Percentiles rank a stretch among this genome's conserved stretches.
These are phyloP conservation scores for Araneus ventricosus DNA, from an alignment of 1,140 invertebrate genomes.

Conservation along the genomic window DNA sequence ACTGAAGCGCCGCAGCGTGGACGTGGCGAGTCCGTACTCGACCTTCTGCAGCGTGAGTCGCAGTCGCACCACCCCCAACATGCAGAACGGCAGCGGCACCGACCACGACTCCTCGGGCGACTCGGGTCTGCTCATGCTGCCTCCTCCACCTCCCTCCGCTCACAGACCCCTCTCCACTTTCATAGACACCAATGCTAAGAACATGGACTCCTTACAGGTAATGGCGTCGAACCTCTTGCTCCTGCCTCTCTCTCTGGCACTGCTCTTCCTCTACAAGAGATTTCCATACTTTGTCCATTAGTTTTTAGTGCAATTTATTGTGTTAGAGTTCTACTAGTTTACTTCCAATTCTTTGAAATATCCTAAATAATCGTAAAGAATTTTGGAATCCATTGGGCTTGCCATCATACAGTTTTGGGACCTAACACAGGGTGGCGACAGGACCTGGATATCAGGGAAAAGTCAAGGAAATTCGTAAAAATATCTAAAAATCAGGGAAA, in stretches of 20 bases:
- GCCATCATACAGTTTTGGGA: too few relatives aligned
- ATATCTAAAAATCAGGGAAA: too few relatives aligned
- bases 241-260: background rate
- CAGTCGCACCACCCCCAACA: conserved; percentile 69
- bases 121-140: conserved; percentile 42
- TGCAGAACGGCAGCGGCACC: conserved; percentile 38
- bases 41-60: conserved; percentile 58
- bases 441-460: too few relatives aligned
- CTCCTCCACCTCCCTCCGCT: conserved; percentile 44
- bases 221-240: background rate
- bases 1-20: conserved; percentile 54
- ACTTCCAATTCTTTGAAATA: too few relatives aligned
- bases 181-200: conserved; percentile 44
- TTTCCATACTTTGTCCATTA: too few relatives aligned
- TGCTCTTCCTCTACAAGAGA: background rate
- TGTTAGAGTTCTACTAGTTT: too few relatives aligned
- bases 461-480: too few relatives aligned
- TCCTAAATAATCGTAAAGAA: too few relatives aligned
- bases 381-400: too few relatives aligned
- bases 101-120: background rate
- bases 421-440: too few relatives aligned
- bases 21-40: conserved; percentile 53
- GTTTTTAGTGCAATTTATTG: too few relatives aligned
- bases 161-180: conserved; percentile 69
- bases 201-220: conserved; percentile 71